phyloP scores from a whole-genome alignment of 2,888 invertebrate species.

The Trichogramma evanescens region DNA sequence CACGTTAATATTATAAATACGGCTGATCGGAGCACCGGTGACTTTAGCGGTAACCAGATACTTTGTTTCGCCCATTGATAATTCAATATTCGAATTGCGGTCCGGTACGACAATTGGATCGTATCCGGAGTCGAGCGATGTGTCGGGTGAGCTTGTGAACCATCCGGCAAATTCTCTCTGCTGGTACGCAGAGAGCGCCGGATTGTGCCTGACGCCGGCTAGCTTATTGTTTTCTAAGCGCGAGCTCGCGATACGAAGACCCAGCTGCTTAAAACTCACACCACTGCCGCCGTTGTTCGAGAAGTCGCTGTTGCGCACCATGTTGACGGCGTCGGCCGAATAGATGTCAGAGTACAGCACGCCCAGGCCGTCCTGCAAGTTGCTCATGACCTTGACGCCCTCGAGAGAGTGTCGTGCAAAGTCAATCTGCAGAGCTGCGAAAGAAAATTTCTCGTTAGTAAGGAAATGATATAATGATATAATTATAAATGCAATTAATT shows the following conservation, averaged over 20 bases:
- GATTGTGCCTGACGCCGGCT: constrained; percentile 89
- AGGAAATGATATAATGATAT: not conserved
- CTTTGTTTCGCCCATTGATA: constrained; percentile 69
- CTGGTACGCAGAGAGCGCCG: constrained; percentile 72
- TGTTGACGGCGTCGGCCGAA: constrained; percentile 73
- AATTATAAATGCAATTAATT: not conserved
- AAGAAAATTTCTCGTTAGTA: not conserved
- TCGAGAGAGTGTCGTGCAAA: constrained; percentile 77
- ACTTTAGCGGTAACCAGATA: constrained; percentile 70
- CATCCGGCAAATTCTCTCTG: constrained; percentile 90
- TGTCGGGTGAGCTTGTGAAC: constrained; percentile 67
- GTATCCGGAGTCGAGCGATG: constrained; percentile 65
- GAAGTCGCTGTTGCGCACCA: constrained; percentile 77
- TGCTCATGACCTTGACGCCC: constrained; percentile 73
- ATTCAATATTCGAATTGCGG: constrained; percentile 54
- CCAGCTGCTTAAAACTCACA: constrained; percentile 81
- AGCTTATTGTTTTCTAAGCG: constrained; percentile 74
- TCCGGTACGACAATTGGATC: constrained; percentile 68
- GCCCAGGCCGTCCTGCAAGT: constrained; percentile 88
- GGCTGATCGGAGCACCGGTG: constrained; percentile 50
- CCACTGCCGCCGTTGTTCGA: constrained; percentile 81
- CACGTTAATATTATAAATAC: constrained; percentile 37
- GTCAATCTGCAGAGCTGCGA: constrained; percentile 73
- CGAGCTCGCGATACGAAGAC: constrained; percentile 71
- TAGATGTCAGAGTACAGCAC: constrained; percentile 91